Base-by-base conservation (phyloP, 2,113 vertebrate species). In the Nerophis lumbriciformis region DNA sequence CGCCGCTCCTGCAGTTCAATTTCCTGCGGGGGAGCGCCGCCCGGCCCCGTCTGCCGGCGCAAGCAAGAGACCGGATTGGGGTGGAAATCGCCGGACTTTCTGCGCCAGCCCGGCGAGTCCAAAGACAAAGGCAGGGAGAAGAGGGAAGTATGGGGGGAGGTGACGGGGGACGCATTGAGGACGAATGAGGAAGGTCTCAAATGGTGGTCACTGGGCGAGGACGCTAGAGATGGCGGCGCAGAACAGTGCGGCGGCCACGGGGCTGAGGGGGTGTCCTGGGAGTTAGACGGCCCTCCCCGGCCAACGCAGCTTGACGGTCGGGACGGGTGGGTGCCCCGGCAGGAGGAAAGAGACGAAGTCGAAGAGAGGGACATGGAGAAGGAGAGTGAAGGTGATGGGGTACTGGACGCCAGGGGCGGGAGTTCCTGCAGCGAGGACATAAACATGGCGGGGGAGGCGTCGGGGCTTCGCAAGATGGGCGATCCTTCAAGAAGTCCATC, bases 1-100 rank as follows among this genome's bases (percentile, higher is more conserved):
- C 76, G 73, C 88, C 88, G 71, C 79, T 89, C 86, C 55, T 87
- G 77, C 91, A 90, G 89, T 81, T 91, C 90, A 73, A 91, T 72
- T 76, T 91, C 90, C 80, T 88, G 76, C 37, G 75, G 73, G 1
- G 50, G 49, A 6, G n/a, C 6, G 59, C 28, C 6, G 61, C 50
- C 8, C 2, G 49, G 53, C 16, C 65, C 50, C 39, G 60, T 61
- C 16, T 58, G 77, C 38, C 48, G 48, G 10, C 57, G 67, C 51
- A 45, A 65, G 71, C 21, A 69, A 71, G 59, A 66, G 69, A 12
- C 65, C 83, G 86, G 78, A 19, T 53, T 62, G 19, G 66, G 61
- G 72, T 71, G 67, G 37, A 49, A 19, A 7, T 72, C 67, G n/a
- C 39, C 61, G 8, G 48, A 48, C 15, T 59, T 58, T 35, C 69